Conservation (phyloP, 2,113 vertebrate genomes). For the Callorhinus ursinus region DNA sequence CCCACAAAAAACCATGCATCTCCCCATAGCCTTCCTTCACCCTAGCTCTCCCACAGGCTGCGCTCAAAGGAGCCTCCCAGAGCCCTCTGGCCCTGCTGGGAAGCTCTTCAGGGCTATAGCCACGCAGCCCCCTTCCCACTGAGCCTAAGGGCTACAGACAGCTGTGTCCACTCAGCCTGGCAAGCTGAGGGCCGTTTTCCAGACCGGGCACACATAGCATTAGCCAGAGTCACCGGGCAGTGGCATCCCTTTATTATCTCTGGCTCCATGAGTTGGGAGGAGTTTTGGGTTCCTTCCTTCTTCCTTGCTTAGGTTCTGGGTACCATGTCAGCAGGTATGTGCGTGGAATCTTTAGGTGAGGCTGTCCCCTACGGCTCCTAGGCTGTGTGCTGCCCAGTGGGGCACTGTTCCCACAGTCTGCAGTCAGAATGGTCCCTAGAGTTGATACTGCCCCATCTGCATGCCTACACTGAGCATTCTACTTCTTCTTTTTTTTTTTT, state of each 20-base stretch:
- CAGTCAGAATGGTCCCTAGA: neutral
- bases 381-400: neutral
- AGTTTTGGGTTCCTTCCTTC: neutral
- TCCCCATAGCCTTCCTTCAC: neutral
- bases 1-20: neutral
- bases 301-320: neutral
- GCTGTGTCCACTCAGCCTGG: neutral
- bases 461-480: neutral
- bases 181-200: neutral
- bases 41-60: neutral
- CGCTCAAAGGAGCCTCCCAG: neutral
- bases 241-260: neutral
- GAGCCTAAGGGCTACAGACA: neutral
- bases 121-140: rapidly evolving
- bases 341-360: neutral
- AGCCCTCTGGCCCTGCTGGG: neutral
- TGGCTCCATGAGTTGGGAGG: neutral
- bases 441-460: neutral
- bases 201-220: rapidly evolving
- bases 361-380: rapidly evolving
- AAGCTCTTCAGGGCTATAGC: neutral
- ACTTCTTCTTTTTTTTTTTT: neutral
- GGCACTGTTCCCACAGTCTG: neutral
- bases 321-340: too few species aligned
- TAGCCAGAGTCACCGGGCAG: neutral